Percentiles rank a stretch among this genome's conserved stretches.
phyloP scores from a whole-genome alignment of 2,797 vertebrate genomes.

The Propithecus deckenii region DNA sequence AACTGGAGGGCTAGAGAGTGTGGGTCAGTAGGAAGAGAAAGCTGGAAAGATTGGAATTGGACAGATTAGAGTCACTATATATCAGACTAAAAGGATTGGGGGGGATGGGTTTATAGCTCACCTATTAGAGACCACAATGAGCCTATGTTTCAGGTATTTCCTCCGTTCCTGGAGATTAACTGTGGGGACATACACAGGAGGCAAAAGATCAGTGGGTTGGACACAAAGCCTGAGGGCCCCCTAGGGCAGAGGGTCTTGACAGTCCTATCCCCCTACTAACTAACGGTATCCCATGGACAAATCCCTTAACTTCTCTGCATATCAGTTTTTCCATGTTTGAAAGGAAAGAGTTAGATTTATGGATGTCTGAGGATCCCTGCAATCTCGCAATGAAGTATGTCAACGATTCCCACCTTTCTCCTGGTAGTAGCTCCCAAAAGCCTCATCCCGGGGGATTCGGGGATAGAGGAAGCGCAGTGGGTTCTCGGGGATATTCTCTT shows the following conservation, averaged over 20 bases:
- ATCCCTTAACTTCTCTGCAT: background rate
- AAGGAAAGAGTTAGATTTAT: background rate
- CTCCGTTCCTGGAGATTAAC: constrained; percentile 66
- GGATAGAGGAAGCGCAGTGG: constrained; percentile 94
- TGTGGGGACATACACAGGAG: constrained; percentile 45
- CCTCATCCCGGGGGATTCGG: constrained; percentile 88
- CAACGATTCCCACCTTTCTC: constrained; percentile 72
- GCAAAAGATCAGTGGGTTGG: background rate
- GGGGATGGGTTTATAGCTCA: constrained; percentile 33
- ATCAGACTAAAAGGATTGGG: background rate
- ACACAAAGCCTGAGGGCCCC: accelerated
- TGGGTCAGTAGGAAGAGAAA: background rate
- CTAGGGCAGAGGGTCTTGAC: background rate
- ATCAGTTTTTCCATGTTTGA: background rate
- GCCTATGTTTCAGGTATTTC: constrained; percentile 83
- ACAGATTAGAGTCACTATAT: background rate
- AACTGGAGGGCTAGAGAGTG: background rate
- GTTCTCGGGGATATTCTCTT: constrained; percentile 91
- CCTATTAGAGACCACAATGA: constrained; percentile 85
- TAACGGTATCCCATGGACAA: background rate
- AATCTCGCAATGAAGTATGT: background rate
- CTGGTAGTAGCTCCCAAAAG: constrained; percentile 91
- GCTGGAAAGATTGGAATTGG: accelerated
- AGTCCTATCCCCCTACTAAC: background rate
- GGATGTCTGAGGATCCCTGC: background rate